phyloP scores from a whole-genome alignment of 2,113 vertebrate genomes.

The Isichthys henryi region DNA sequence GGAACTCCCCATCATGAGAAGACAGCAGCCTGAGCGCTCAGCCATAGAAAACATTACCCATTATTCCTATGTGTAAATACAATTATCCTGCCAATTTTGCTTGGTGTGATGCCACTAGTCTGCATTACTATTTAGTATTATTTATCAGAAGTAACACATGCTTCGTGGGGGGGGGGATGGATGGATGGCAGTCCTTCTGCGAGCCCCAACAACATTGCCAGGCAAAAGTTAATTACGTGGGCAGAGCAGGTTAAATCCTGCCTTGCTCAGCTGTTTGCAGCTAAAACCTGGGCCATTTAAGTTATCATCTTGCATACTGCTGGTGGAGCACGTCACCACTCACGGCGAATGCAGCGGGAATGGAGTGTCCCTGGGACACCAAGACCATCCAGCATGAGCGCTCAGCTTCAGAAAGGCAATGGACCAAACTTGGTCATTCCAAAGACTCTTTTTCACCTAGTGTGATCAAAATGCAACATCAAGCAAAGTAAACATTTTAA shows the following conservation, averaged over 20 bases:
- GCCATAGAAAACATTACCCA: not conserved
- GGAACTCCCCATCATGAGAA: not conserved
- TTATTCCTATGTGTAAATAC: not conserved
- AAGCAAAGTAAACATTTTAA: not conserved
- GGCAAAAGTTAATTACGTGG: not conserved
- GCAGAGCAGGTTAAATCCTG: not conserved
- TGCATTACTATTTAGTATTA: not conserved
- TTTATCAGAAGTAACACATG: not conserved
- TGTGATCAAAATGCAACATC: not conserved
- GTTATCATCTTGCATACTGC: not conserved
- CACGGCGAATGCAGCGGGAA: not conserved
- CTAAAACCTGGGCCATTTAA: not conserved
- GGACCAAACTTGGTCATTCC: not conserved
- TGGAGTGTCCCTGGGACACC: not conserved
- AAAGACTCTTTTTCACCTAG: not conserved
- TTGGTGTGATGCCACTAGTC: not conserved
- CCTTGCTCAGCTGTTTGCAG: not conserved
- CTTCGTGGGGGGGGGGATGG: too few species aligned
- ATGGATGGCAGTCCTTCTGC: not conserved
- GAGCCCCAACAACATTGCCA: not conserved
- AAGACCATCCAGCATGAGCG: not conserved
- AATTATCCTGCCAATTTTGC: not conserved
- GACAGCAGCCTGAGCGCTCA: not conserved
- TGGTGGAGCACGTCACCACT: not conserved
- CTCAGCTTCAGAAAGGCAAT: not conserved